Evolutionary conservation across 2,888 invertebrate species (phyloP), one percentile per base, ranked within the genome.

Genomic region (Sarcophaga subvicina): DNA sequence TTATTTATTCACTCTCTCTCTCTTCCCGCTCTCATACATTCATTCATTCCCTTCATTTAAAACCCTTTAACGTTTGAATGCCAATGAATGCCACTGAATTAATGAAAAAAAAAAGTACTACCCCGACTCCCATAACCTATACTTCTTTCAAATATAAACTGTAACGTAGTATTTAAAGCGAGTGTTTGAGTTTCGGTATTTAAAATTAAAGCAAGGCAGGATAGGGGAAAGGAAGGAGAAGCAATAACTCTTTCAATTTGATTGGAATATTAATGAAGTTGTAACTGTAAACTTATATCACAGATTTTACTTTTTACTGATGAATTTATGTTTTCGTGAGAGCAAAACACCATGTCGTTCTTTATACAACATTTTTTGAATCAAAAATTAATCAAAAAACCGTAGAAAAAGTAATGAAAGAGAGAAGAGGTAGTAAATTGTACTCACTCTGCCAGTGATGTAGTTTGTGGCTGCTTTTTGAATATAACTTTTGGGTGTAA

Each of bases 211-310:
- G 37, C 2, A 37, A 2, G 2, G 37, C 37, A 37, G 2, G 37
- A 37, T 2, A 37, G 37, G 37, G 37, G 37, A 37, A 37, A 37
- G 37, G 71, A 59, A 0, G 54, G 22, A 49, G 49, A 37, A 59
- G 5, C n/a, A 54, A 63, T 66, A 78, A 60, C 76, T 73, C 76
- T 83, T 86, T 83, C 73, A 87, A 75, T 78, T 81, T 84, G 81
- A 83, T 87, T 83, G 83, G 78, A 86, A 83, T 86, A 86, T 86
- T 86, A 86, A 86, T 86, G 73, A 83, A 86, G 77, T 83, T 86
- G 73, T 75, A 5, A 20, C 63, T 27, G n/a, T 37, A 37, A 37
- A 37, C 62, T 79, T 64, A 75, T 66, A 64, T 76, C 64, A 75
- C 37, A 20, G n/a, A 49, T 37, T 27, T n/a, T 45, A 45, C 47